phyloP scores from a whole-genome alignment of 2,797 vertebrate genomes.

The Eleutherodactylus coqui region DNA sequence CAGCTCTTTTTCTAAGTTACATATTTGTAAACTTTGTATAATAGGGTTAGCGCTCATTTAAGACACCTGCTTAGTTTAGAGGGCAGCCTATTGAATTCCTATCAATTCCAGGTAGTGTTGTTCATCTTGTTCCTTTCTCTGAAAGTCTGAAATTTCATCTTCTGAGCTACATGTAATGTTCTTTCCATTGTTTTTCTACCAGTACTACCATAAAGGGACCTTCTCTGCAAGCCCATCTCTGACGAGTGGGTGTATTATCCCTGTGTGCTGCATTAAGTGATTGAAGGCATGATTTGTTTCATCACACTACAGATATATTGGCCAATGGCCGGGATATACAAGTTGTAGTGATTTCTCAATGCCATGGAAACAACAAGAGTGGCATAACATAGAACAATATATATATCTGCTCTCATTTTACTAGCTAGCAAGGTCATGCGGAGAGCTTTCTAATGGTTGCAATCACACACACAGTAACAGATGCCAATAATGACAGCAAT shows the following conservation, averaged over 20 bases:
- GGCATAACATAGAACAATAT: constrained; percentile 29
- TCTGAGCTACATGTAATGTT: background rate
- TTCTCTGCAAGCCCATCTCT: constrained; percentile 8
- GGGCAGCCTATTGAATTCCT: background rate
- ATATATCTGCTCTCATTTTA: constrained; percentile 33
- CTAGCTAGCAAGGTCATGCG: constrained; percentile 43
- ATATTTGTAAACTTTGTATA: no score
- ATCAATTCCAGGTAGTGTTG: background rate
- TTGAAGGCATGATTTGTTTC: constrained; percentile 25
- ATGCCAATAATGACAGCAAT: constrained; percentile 26
- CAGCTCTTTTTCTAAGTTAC: no score
- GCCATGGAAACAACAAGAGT: constrained; percentile 52
- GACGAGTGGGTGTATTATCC: constrained; percentile 16
- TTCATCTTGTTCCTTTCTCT: background rate
- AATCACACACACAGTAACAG: constrained; percentile 8
- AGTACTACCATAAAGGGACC: background rate
- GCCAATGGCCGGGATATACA: background rate
- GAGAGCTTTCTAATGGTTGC: constrained; percentile 17
- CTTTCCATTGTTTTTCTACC: background rate
- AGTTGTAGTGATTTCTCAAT: constrained; percentile 16
- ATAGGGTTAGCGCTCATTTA: background rate
- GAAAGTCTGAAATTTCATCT: constrained; percentile 9
- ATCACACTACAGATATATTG: constrained; percentile 21
- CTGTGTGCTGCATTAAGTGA: constrained; percentile 26
- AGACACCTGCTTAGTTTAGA: background rate